Evolutionary conservation across 2,113 vertebrate genomes (phyloP).

Genomic region (Laticauda colubrina): DNA sequence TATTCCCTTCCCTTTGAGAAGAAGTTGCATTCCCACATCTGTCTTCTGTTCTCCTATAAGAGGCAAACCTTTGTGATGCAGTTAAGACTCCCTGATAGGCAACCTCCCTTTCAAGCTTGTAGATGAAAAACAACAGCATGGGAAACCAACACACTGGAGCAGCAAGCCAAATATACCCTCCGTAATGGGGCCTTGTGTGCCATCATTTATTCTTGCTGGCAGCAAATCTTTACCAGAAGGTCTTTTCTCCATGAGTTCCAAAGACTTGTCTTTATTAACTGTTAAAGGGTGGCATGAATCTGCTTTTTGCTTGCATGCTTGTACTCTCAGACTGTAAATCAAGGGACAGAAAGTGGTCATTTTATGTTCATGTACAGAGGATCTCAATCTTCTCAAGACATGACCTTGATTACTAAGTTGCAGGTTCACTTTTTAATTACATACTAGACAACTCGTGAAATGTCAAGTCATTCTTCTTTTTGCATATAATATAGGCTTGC

Average conservation of each 20-base stretch:
- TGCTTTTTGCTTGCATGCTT: background rate
- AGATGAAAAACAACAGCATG: background rate
- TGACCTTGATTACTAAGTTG: background rate
- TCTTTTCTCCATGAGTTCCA: background rate
- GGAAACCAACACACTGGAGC: background rate
- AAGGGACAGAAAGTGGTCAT: background rate
- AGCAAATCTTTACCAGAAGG: background rate
- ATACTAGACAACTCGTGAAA: background rate
- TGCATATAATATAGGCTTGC: background rate
- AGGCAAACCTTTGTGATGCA: background rate
- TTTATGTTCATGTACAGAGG: background rate
- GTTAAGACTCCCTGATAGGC: background rate
- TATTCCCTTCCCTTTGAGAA: background rate
- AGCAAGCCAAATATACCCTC: background rate
- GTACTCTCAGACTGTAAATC: background rate
- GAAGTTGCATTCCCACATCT: background rate
- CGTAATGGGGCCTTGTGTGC: background rate
- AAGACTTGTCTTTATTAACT: background rate
- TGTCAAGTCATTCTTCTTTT: background rate
- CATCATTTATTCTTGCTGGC: background rate
- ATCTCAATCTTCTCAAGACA: background rate
- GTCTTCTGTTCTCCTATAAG: background rate
- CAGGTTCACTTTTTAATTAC: background rate
- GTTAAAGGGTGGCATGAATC: background rate
- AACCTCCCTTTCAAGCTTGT: background rate